Base-by-base conservation (phyloP, 2,888 invertebrate genomes). In the Scaptomyza parva region DNA sequence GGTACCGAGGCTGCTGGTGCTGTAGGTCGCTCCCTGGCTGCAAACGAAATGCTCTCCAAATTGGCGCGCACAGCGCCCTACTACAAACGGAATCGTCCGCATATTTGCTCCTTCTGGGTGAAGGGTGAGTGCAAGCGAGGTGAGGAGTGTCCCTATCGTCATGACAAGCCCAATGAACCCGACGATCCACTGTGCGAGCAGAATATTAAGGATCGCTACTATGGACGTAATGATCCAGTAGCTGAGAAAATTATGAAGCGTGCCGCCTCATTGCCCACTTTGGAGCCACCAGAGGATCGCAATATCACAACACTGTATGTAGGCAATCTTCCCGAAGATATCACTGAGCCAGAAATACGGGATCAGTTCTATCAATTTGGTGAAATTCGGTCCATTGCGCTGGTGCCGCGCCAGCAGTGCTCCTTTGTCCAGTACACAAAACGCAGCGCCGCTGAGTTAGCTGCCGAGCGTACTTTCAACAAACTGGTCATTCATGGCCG, bases 331-430 rank as follows among this genome's bases (percentile, higher is more conserved):
- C 97, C 98, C 0, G 97, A 97, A 59, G 94, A 95, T 68, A 94
- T 98, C 30, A 95, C 95, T 0, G 99, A 99, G 86, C 96, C 97
- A 69, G 98, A 98, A 85, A 93, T 99, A 43, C 95, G 97, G 72
- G 98, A 99, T 89, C 97, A 99, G 89, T 99, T 99, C 92, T 99
- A 99, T 92, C 99, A 99, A 91, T 99, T 96, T 92, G 99, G 99
- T 14, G 99, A 99, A 92, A 98, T 99, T 65, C 95, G 99, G 78
- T 96, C 96, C 0, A 94, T 99, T 18, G 98, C 98, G 9, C 93
- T 99, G 80, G 97, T 99, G 8, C 95, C 96, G 0, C 95, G 97
- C 74, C 98, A 99, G 81, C 97, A 97, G 88, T 99, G 99, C 92
- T 98, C 98, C 0, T 99, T 99, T 91, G 96, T 99, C 2, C 98